Percentiles rank a stretch among this genome's conserved stretches.
Conservation (phyloP, 1,140 invertebrate genomes). For the Teleopsis dalmanni region DNA sequence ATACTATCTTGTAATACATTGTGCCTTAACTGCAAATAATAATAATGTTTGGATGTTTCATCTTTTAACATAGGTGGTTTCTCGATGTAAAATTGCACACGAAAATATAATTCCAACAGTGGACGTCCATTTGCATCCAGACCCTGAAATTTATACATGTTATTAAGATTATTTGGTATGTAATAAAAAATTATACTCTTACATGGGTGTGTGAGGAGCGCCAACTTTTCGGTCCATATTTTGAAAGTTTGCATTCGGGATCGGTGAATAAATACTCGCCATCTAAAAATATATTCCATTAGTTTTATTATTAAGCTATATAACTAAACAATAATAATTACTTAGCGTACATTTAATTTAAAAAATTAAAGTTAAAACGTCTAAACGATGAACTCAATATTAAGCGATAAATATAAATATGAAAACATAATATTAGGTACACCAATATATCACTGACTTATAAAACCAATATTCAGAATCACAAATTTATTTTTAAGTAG, state of each 20-base stretch:
- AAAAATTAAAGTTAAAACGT: no score
- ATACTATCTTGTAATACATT: conserved; percentile 71
- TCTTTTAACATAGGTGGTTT: conserved; percentile 78
- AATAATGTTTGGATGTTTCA: conserved; percentile 81
- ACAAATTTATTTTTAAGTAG: no score
- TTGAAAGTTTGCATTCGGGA: conserved; percentile 87
- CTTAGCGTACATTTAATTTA: no score
- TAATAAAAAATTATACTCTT: conserved; percentile 42
- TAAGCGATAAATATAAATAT: no score
- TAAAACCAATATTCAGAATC: no score
- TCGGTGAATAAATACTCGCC: conserved; percentile 92
- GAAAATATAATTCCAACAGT: conserved; percentile 81
- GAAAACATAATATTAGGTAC: no score
- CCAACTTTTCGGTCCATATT: conserved; percentile 93
- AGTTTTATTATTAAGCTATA: no score
- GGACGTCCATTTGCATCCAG: conserved; percentile 83
- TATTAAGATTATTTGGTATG: not conserved
- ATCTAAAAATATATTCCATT: conserved; percentile 68
- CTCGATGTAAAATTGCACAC: conserved; percentile 93
- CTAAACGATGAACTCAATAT: no score
- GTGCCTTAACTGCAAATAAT: conserved; percentile 87
- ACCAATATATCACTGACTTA: no score
- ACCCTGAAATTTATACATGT: conserved; percentile 54
- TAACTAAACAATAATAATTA: no score
- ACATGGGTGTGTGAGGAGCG: conserved; percentile 86